A percentile compares a stretch with the other conserved stretches of the same genome.
phyloP scores from a whole-genome alignment of 1,140 invertebrate species.

The Uloborus diversus region DNA sequence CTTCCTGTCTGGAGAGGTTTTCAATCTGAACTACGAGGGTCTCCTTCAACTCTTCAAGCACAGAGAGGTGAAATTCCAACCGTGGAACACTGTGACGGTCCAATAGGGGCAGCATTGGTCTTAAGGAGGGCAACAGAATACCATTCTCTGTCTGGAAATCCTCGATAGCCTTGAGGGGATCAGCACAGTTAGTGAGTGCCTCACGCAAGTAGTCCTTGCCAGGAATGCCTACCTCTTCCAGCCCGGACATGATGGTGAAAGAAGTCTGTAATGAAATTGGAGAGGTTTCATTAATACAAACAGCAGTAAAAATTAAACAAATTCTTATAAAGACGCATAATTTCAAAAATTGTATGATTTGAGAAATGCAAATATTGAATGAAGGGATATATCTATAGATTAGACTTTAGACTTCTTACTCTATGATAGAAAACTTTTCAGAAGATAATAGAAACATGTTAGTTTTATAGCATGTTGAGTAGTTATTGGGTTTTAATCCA shows the following conservation, averaged over 20 bases:
- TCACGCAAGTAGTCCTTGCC: slow-evolving; percentile 89
- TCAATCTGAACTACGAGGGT: slow-evolving; percentile 88
- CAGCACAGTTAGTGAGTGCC: slow-evolving; percentile 92
- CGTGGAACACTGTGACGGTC: slow-evolving; percentile 92
- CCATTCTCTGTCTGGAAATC: slow-evolving; percentile 82
- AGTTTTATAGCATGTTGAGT: no score
- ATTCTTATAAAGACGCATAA: no score
- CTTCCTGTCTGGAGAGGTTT: slow-evolving; percentile 82
- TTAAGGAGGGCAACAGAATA: slow-evolving; percentile 88
- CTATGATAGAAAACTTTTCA: no score
- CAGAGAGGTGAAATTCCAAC: slow-evolving; percentile 93
- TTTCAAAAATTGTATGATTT: no score
- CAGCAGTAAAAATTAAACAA: no score
- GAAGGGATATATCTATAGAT: no score
- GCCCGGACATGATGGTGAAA: slow-evolving; percentile 66
- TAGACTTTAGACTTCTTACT: no score
- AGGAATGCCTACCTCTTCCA: slow-evolving; percentile 92
- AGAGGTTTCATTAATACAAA: no score
- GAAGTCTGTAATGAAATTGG: no score
- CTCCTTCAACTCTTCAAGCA: slow-evolving; percentile 92
- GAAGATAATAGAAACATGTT: no score
- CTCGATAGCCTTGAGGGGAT: slow-evolving; percentile 95
- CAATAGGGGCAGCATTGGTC: slow-evolving; percentile 92
- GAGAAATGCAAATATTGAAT: no score
- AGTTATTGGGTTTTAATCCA: no score